These are phyloP conservation scores for Dermatophagoides farinae DNA, from an alignment of 1,140 invertebrate genomes.

Conservation along the genomic window DNA sequence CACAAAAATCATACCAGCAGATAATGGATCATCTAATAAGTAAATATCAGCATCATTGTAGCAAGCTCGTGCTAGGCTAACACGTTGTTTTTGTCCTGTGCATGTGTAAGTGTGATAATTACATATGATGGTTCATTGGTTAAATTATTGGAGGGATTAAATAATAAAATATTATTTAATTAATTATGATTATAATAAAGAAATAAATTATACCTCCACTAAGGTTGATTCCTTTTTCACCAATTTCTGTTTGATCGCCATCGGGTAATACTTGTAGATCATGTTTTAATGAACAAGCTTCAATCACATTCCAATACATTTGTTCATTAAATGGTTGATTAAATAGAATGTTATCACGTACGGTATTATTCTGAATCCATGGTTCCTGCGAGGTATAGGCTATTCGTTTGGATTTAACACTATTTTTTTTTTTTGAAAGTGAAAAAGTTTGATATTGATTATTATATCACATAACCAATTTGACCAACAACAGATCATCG, in stretches of 20 bases:
- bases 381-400: conserved; percentile 34
- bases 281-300: conserved; percentile 19
- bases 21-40: conserved; percentile 30
- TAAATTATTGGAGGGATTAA: too few species aligned
- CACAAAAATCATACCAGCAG: conserved; percentile 18
- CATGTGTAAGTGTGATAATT: too few species aligned
- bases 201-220: conserved; percentile 22
- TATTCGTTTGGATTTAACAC: conserved; percentile 13
- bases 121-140: too few species aligned
- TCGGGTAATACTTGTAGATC: conserved; percentile 25
- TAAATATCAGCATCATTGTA: conserved; percentile 26
- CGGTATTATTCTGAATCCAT: conserved; percentile 36
- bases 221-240: conserved; percentile 29
- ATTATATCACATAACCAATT: too few species aligned
- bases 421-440: too few species aligned
- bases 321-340: conserved; percentile 27
- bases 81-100: conserved; percentile 22
- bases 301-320: conserved; percentile 23
- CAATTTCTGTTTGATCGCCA: conserved; percentile 31
- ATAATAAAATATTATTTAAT: too few species aligned
- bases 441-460: background rate
- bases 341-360: conserved; percentile 36
- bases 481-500: too few species aligned
- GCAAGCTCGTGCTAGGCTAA: conserved; percentile 22
- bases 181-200: too few species aligned